phyloP scores from a whole-genome alignment of 1,140 invertebrate species.

The Idris sp. region DNA sequence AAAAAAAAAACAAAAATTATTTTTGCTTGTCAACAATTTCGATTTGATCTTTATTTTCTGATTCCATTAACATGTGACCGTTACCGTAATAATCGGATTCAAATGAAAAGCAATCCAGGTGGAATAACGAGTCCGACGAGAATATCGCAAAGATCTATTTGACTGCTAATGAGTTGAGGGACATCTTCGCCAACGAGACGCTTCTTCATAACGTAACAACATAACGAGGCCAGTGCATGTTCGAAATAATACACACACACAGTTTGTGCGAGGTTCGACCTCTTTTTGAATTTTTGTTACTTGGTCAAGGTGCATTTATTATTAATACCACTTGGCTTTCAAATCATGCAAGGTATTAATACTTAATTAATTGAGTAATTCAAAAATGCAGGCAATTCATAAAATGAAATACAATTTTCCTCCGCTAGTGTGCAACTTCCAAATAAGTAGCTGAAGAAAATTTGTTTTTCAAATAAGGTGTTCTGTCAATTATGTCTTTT shows the following conservation, averaged over 20 bases:
- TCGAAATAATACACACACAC: slow-evolving; percentile 19
- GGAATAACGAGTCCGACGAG: slow-evolving; percentile 41
- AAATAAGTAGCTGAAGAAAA: no score
- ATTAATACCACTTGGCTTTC: slow-evolving; percentile 18
- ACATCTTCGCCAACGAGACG: slow-evolving; percentile 3
- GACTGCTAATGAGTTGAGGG: slow-evolving; percentile 31
- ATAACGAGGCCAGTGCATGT: slow-evolving; percentile 25
- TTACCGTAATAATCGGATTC: slow-evolving; percentile 31
- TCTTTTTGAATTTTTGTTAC: slow-evolving; percentile 38
- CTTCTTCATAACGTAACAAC: slow-evolving; percentile 15
- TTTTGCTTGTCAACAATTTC: no score
- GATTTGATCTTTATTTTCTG: slow-evolving; percentile 19
- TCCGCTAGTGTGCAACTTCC: no score
- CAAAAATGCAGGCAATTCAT: no score
- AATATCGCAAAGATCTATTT: slow-evolving; percentile 35
- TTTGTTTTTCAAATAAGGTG: no score
- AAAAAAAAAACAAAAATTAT: no score
- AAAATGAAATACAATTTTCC: no score
- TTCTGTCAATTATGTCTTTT: no score
- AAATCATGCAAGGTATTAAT: no score
- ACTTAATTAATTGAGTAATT: no score
- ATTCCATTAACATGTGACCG: slow-evolving; percentile 17
- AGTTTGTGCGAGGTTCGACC: slow-evolving; percentile 30
- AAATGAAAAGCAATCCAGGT: slow-evolving; percentile 21
- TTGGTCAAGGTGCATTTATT: slow-evolving; percentile 45